Evolutionary conservation across 2,113 vertebrate species (phyloP), one percentile per base, ranked within the genome.

Genomic region (Gambusia affinis): DNA sequence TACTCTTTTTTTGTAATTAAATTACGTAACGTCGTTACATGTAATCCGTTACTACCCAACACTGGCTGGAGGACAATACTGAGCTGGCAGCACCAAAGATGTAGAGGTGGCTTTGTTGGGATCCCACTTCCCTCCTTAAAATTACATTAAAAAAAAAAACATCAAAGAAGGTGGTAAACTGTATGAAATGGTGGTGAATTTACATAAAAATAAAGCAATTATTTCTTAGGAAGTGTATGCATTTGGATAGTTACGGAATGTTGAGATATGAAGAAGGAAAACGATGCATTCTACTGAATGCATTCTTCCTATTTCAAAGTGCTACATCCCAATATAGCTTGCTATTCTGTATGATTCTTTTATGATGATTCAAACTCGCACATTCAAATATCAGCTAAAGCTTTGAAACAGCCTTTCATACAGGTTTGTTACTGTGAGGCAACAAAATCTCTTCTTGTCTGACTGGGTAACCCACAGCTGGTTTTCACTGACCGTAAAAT

Each of bases 11-110:
- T n/a, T n/a, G n/a, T n/a, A n/a, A n/a, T n/a, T n/a, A n/a, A n/a
- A n/a, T n/a, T n/a, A n/a, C n/a, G n/a, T n/a, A n/a, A n/a, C n/a
- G n/a, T n/a, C n/a, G n/a, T n/a, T n/a, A n/a, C n/a, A n/a, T n/a
- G n/a, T n/a, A n/a, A n/a, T n/a, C n/a, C n/a, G n/a, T n/a, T n/a
- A n/a, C n/a, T n/a, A n/a, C n/a, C n/a, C n/a, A n/a, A n/a, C n/a
- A n/a, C n/a, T n/a, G n/a, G 84, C 80, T 77, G 76, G 72, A 75
- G 61, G 79, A 81, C 77, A 70, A 28, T 75, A 30, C 0, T 44
- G 31, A 89, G 73, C 60, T 0, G 29, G 37, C 71, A 61, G 63
- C 60, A 69, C 66, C 70, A 67, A 78, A 87, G 70, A 71, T 76
- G 76, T 47, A 78, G 79, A 79, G 71, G 67, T 80, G 79, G 73